A percentile compares a stretch with the other conserved stretches of the same genome.
phyloP scores from a whole-genome alignment of 2,888 invertebrate genomes.

The Druceiella hillmani region DNA sequence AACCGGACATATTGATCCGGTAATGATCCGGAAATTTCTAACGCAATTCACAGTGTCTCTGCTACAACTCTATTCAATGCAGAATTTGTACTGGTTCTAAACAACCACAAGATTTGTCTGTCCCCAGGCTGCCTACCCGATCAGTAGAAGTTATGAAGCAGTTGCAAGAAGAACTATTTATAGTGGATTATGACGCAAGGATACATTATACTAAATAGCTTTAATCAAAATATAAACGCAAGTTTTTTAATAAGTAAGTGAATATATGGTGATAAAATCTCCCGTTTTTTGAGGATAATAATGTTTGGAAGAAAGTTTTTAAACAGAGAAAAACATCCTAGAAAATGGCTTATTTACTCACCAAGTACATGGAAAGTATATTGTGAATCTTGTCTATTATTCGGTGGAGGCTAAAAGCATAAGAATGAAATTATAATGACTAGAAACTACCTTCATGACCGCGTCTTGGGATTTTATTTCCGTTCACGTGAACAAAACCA shows the following conservation, averaged over 20 bases:
- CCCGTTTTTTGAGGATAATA: conserved; percentile 14
- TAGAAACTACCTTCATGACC: too few relatives aligned
- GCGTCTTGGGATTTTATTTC: too few relatives aligned
- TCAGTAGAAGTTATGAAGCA: conserved; percentile 8
- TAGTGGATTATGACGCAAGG: conserved; percentile 13
- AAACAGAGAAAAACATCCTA: too few relatives aligned
- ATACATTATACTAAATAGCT: conserved; percentile 13
- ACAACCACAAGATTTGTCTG: conserved; percentile 9
- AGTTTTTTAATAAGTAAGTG: conserved; percentile 12
- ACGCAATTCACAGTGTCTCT: conserved; percentile 5
- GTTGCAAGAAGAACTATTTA: conserved; percentile 10
- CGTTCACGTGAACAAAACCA: too few relatives aligned
- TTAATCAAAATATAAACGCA: conserved; percentile 13
- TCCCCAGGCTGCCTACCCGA: conserved; percentile 7
- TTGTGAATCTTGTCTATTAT: too few relatives aligned
- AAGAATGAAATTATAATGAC: too few relatives aligned
- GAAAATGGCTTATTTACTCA: too few relatives aligned
- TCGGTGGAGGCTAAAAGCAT: too few relatives aligned
- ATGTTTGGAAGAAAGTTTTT: too few relatives aligned
- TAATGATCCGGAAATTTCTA: conserved; percentile 6
- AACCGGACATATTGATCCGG: conserved; percentile 8
- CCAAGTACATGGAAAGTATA: too few relatives aligned
- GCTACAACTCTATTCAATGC: conserved; percentile 7
- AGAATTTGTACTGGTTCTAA: conserved; percentile 6
- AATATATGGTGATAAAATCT: conserved; percentile 12